Base-by-base conservation (phyloP, 2,113 vertebrate genomes). In the Hypomesus transpacificus region DNA sequence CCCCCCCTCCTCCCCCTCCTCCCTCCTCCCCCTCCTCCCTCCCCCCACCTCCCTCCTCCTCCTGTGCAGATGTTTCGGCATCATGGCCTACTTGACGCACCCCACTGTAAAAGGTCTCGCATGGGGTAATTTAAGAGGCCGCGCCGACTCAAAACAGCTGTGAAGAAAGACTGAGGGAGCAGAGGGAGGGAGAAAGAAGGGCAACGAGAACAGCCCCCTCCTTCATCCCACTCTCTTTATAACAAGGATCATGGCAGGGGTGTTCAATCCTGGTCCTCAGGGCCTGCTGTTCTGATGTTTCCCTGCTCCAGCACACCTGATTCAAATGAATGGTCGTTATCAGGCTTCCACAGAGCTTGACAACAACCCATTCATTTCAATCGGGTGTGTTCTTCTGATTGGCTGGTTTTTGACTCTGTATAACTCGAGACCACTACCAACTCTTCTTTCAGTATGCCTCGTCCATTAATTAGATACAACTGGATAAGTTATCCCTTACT, bases 141-240 rank as follows among this genome's bases (percentile, higher is more conserved):
- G 63, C 59, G 66, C 73, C 78, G 84, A 82, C 75, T 78, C 74
- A 75, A 83, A 85, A 68, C 82, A 85, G 82, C 84, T 85, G 79
- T 74, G 69, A 77, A 77, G 73, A 73, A 54, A 70, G 31, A 59
- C 26, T 26, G 52, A 74, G 67, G 66, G 71, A 70, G 63, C 61
- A 67, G 62, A 34, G n/a, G 21, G 51, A 14, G 34, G 20, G 54
- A 22, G 13, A 70, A 56, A 17, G 18, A 21, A 70, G 18, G 11
- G n/a, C 60, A 14, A 13, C 34, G n/a, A 71, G 57, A 67, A 67
- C 8, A 7, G 39, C 39, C 13, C 7, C 39, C 39, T 46, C 39
- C 39, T 46, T 46, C 39, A 9, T 46, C 39, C 9, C 39, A 13
- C 39, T 46, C 39, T 46, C 9, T 7, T 46, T 7, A 4, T 9